These are phyloP conservation scores for Dione juno DNA, from an alignment of 2,888 invertebrate species.

Conservation along the genomic window DNA sequence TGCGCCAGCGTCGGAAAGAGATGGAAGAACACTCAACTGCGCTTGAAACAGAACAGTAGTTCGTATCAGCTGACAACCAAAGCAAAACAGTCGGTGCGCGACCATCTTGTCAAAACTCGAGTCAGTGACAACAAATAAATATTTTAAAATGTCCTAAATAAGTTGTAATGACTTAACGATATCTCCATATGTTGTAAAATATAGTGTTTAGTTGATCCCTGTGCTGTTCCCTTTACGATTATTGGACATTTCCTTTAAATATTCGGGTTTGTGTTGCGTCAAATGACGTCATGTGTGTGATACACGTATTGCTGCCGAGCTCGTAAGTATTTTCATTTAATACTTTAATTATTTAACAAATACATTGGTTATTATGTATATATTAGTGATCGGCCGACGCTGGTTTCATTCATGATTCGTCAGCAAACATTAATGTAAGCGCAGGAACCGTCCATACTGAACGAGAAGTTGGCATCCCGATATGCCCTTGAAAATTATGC, in stretches of 20 bases:
- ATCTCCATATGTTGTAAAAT: conserved; percentile 72
- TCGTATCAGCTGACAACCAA: conserved; percentile 85
- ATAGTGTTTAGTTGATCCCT: conserved; percentile 71
- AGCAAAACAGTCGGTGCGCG: conserved; percentile 85
- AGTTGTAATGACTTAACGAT: conserved; percentile 76
- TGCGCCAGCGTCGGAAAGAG: conserved; percentile 54
- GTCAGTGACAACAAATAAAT: conserved; percentile 82
- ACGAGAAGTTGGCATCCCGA: conserved; percentile 50
- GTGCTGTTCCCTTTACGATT: conserved; percentile 71
- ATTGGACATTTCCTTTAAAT: conserved; percentile 79
- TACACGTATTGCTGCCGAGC: conserved; percentile 83
- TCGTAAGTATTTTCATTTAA: conserved; percentile 82
- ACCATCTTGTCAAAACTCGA: conserved; percentile 84
- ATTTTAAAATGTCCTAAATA: conserved; percentile 81
- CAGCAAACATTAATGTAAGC: conserved; percentile 51
- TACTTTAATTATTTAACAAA: conserved; percentile 71
- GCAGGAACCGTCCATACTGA: conserved; percentile 56
- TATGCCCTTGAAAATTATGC: conserved; percentile 84
- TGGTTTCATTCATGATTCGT: conserved; percentile 78
- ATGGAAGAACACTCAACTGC: conserved; percentile 51
- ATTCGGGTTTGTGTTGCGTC: conserved; percentile 82
- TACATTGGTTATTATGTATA: conserved; percentile 57
- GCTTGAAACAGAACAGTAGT: conserved; percentile 69
- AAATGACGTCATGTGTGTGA: conserved; percentile 84
- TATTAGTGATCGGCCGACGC: conserved; percentile 58